A percentile compares a stretch with the other conserved stretches of the same genome.
phyloP scores from a whole-genome alignment of 1,140 invertebrate species.

The Coenobita brevimanus region DNA sequence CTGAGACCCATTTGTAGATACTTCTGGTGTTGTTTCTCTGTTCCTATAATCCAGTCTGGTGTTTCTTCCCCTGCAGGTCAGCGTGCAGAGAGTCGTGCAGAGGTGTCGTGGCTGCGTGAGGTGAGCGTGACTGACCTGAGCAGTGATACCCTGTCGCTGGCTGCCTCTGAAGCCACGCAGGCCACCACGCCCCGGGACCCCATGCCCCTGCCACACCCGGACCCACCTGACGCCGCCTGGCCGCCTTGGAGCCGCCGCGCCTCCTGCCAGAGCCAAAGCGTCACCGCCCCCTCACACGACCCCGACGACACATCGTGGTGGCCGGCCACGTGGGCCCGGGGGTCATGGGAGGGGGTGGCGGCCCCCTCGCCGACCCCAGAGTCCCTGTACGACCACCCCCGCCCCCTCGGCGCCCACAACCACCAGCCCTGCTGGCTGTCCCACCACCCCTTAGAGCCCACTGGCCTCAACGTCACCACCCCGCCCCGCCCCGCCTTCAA shows the following conservation, averaged over 20 bases:
- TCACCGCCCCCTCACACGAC: constrained; percentile 45
- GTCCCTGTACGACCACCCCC: constrained; percentile 61
- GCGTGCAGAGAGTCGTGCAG: constrained; percentile 56
- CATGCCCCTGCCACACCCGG: constrained; percentile 43
- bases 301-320: constrained; percentile 52
- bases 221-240: constrained; percentile 43
- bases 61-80: constrained; percentile 22
- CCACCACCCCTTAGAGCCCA: not conserved
- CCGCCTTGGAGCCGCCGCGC: constrained; percentile 44
- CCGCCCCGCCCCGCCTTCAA: constrained; percentile 51
- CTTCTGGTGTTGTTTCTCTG: no score
- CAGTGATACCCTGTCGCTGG: constrained; percentile 59
- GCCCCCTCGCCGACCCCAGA: constrained; percentile 45
- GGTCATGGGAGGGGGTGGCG: constrained; percentile 41
- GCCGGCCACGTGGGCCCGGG: constrained; percentile 44
- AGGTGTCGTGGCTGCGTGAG: constrained; percentile 58
- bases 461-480: not conserved
- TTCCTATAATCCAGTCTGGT: not conserved
- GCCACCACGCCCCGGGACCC: constrained; percentile 52
- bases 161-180: constrained; percentile 59
- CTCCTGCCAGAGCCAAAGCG: constrained; percentile 53
- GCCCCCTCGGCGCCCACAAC: constrained; percentile 32
- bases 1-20: no score
- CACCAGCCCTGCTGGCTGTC: constrained; percentile 17
- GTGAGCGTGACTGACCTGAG: constrained; percentile 59